Evolutionary conservation across 2,113 vertebrate species (phyloP), one percentile per base, ranked within the genome.

Genomic region (Scartelaos histophorus): DNA sequence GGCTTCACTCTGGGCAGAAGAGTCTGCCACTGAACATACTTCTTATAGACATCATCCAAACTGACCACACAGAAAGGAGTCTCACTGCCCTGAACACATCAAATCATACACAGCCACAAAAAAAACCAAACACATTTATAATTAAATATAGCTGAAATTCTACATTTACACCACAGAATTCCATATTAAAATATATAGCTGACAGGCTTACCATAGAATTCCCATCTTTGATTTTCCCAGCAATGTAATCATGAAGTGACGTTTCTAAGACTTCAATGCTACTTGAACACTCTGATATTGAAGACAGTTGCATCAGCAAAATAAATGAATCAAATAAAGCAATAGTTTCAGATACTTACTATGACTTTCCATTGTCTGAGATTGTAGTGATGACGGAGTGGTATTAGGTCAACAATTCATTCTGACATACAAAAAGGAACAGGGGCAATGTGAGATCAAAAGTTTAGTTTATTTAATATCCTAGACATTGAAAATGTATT

Each of bases 1-100:
- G 96, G 96, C 13, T 89, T 95, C n/a, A 98, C 92, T 1, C 95
- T 92, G 51, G 96, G 96, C 74, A 98, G 89, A 61, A 12, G 11
- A 56, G 17, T 75, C 73, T 2, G 76, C 58, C 25, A 76, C 54
- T 38, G 19, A 5, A n/a, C 25, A 16, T 12, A 1, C 29, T 64
- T 64, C 15, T 64, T 34, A 38, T 11, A 17, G 25, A 64, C 13
- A 38, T 64, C 2, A 16, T 64, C 61, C 61, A 64, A n/a, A 12
- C 11, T 64, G 0, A 19, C 34, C 34, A 64, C 61, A 64, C 1
- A 64, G 61, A 64, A 38, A 38, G 10, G 17, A 64, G n/a, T 16
- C 5, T 80, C 70, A 9, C 47, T 69, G 22, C 24, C 76, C 83
- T 85, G 47, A 24, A 71, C 16, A n/a, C 60, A 72, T 3, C 7